Evolutionary conservation across 2,113 vertebrate species (phyloP), one percentile per base, ranked within the genome.

Genomic region (Sardina pilchardus): DNA sequence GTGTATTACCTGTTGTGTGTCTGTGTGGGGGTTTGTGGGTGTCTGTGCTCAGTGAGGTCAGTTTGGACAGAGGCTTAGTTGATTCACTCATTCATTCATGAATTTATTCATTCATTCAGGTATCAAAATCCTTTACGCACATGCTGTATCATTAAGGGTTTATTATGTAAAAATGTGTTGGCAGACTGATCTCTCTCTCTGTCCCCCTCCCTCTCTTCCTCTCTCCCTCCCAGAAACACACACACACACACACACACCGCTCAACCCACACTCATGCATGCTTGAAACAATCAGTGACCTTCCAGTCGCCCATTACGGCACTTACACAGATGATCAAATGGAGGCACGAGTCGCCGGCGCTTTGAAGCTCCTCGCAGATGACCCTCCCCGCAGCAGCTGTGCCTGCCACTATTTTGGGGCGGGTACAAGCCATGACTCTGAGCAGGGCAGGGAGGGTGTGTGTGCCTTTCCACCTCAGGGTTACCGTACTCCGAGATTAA

Each of bases 221-320:
- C 59, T 6, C 24, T 2, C 26, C 7, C 48, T 50, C 36, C 0
- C 56, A n/a, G 6, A 63, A 24, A 63, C 24, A 63, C 56, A 75
- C 44, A 83, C 45, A 43, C 67, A 75, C 4, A 47, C 9, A 43
- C 36, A 43, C 19, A 30, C 53, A 12, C 3, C 14, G 59, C 82
- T 59, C 21, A n/a, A 6, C 84, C 56, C 45, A 59, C 81, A 89
- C 56, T 67, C 67, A 84, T 56, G 39, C 82, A 83, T 83, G 85
- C 88, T 83, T 89, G 91, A 92, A 94, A 93, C 93, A 94, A 95
- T 95, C 90, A 93, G 84, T 95, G 94, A 95, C 94, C 95, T 95
- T 95, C 92, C 89, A 93, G 90, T 92, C 86, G 10, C 71, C 71
- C 71, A 78, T 36, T 67, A 67, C 56, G 24, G 56, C 56, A 59